Conservation (phyloP, 2,888 invertebrate genomes). For the Tachina lurida region DNA sequence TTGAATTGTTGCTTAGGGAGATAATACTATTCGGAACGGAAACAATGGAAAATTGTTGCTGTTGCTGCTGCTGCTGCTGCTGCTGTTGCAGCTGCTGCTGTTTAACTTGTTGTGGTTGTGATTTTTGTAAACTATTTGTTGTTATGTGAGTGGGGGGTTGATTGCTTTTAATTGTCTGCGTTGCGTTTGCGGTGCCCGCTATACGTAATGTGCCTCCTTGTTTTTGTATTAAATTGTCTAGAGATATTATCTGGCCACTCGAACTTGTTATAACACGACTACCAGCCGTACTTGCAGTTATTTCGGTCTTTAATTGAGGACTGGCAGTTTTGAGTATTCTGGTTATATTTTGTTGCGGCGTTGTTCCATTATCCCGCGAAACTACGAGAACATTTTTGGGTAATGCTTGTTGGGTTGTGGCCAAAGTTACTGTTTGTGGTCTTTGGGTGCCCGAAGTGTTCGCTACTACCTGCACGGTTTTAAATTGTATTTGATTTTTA, state of each 20-base stretch:
- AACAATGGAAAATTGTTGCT: slow-evolving; percentile 83
- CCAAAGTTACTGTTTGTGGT: slow-evolving; percentile 65
- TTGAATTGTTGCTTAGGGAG: slow-evolving; percentile 73
- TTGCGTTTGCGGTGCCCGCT: slow-evolving; percentile 42
- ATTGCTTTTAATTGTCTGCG: slow-evolving; percentile 49
- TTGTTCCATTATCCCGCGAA: slow-evolving; percentile 50
- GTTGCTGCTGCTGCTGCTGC: slow-evolving; percentile 75
- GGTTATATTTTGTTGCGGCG: slow-evolving; percentile 62
- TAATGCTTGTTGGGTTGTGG: slow-evolving; percentile 54
- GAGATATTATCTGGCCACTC: slow-evolving; percentile 82
- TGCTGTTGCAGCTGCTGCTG: slow-evolving; percentile 66
- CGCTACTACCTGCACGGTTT: slow-evolving; percentile 73
- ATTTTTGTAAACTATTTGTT: slow-evolving; percentile 52
- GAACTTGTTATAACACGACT: slow-evolving; percentile 83
- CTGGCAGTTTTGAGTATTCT: slow-evolving; percentile 66
- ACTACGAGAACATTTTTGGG: slow-evolving; percentile 47
- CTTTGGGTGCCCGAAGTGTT: slow-evolving; percentile 61
- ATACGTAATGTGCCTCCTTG: slow-evolving; percentile 68
- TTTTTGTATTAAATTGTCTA: slow-evolving; percentile 78
- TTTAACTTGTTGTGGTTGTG: slow-evolving; percentile 74
- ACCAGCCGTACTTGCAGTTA: slow-evolving; percentile 26
- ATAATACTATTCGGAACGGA: slow-evolving; percentile 83
- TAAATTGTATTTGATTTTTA: slow-evolving; percentile 76
- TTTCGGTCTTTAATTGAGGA: slow-evolving; percentile 62
- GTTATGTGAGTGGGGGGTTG: slow-evolving; percentile 39